Percentiles rank a stretch among this genome's conserved stretches.
Evolutionary conservation across 2,888 invertebrate genomes (phyloP).

Genomic region (Brachycybe producta): DNA sequence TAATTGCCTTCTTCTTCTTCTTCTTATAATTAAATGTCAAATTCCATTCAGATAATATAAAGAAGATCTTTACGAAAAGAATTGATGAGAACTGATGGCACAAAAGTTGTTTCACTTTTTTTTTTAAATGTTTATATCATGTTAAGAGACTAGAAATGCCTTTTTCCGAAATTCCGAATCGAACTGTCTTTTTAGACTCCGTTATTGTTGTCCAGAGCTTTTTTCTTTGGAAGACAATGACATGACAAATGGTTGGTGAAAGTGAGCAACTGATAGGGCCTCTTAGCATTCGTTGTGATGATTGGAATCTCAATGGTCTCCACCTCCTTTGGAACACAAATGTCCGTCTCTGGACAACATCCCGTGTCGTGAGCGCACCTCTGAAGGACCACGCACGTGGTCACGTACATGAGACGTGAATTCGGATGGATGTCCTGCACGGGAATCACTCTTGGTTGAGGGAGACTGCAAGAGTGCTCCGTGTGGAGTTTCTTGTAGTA

Average conservation of each 20-base stretch:
- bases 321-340: background rate
- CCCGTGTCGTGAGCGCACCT: constrained; percentile 10
- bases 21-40: too few species aligned
- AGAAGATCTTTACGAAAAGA: too few species aligned
- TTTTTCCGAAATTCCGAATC: too few species aligned
- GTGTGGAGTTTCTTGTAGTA: constrained; percentile 1
- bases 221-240: background rate
- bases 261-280: background rate
- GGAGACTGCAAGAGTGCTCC: background rate
- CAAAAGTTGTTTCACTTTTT: too few species aligned
- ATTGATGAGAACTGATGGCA: too few species aligned
- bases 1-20: too few species aligned
- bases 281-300: background rate
- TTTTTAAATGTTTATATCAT: too few species aligned
- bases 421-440: constrained; percentile 12
- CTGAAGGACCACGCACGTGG: constrained; percentile 5
- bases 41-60: too few species aligned
- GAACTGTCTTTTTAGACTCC: too few species aligned
- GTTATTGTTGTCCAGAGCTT: too few species aligned
- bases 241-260: constrained; percentile 4
- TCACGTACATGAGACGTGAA: background rate
- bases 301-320: constrained; percentile 1
- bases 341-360: background rate
- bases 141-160: too few species aligned
- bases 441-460: constrained; percentile 6